Evolutionary conservation across 2,888 invertebrate genomes (phyloP), one percentile per base, ranked within the genome.

Genomic region (Lomographa bimaculata): DNA sequence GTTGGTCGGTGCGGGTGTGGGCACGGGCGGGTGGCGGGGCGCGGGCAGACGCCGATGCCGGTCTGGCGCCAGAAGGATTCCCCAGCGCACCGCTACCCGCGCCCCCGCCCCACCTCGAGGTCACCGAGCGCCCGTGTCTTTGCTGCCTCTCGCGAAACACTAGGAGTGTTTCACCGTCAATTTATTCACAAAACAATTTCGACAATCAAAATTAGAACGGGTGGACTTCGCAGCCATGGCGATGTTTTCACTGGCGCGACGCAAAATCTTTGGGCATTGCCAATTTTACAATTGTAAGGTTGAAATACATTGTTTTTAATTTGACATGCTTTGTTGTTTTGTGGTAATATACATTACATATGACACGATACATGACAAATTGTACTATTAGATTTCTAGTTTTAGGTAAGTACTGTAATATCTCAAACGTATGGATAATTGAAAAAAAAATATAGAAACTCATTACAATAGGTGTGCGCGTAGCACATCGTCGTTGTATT

Each of bases 51-150:
- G 71, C 74, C 76, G 79, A 67, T 84, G 87, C 74, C 89, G 83
- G 87, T 87, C 90, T 89, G 89, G 90, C 90, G 90, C 89, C 90
- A 89, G 82, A 85, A 87, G 89, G 89, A 89, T 89, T 90, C 90
- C 90, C 90, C 90, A 84, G 85, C 86, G 80, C 83, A 79, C 75
- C 79, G 68, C 47, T 63, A 67, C 62, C 64, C 62, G 67, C 53
- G 62, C 57, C 67, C 59, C 62, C 69, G 48, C 60, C 57, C 51
- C 50, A 56, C 52, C 60, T 66, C 73, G 73, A 75, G 73, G 74
- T 74, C 74, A 67, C 72, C 62, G 66, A 52, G 68, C 70, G 66
- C 70, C 66, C 70, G 61, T 66, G 61, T 64, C 64, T 61, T 63
- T 51, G 54, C 60, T 61, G 40, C 42, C 49, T 64, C 57, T 63